Evolutionary conservation across 2,113 vertebrate species (phyloP), one percentile per base, ranked within the genome.

Genomic region (Peromyscus leucopus): DNA sequence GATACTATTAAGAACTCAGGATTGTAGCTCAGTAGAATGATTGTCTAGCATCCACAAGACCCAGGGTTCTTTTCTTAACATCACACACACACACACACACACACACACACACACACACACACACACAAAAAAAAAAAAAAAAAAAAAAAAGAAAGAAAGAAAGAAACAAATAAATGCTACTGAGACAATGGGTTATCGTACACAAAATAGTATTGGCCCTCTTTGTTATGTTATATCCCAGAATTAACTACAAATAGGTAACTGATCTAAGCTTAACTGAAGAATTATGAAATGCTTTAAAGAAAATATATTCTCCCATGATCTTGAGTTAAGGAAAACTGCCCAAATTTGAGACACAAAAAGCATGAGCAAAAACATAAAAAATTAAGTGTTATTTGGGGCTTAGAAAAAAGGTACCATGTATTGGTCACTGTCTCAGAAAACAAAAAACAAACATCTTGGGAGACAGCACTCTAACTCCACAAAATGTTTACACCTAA

Each of bases 201-300:
- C 19, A 46, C 42, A 57, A 57, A 91, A 71, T 48, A 87, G 76
- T 74, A 26, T 55, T 93, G 15, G 24, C 48, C 16, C 42, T 57
- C 55, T 86, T 79, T 36, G 17, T 93, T 79, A 91, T 5, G 46
- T 28, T 19, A 72, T 7, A 26, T 21, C 55, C 65, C 31, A 15
- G 71, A 82, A 91, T 87, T 74, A 80, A 22, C 76, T 96, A 71
- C 75, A 94, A 24, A 13, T 65, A 46, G 55, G 63, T 80, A 51
- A 78, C 0, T 63, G 22, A 91, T 1, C 36, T 80, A 87, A 80
- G 46, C 57, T 74, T 65, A 63, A 80, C 8, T 87, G 7, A 91
- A 57, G 6, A 55, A 48, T 91, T 86, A 55, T 80, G 48, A 90
- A 94, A 75, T 17, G 46, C 16, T 76, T 69, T 74, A 19, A 91